These are phyloP conservation scores for Petaurus breviceps DNA, from an alignment of 2,113 vertebrate species.

Conservation along the genomic window DNA sequence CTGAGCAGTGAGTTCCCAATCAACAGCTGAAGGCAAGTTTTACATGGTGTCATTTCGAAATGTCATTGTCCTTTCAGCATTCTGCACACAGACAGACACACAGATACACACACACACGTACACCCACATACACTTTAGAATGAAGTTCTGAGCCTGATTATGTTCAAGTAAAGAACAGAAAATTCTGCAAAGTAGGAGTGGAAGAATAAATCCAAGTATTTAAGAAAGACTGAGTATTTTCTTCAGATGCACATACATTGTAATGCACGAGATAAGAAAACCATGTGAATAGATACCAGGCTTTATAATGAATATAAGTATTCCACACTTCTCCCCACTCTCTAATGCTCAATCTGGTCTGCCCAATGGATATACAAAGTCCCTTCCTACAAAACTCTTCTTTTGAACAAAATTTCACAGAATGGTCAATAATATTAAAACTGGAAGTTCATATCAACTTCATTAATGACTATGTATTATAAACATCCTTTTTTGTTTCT, in stretches of 20 bases:
- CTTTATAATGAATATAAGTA: background rate
- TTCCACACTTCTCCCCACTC: background rate
- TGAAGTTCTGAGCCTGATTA: background rate
- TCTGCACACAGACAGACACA: background rate
- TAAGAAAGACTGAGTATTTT: background rate
- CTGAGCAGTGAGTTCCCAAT: constrained; percentile 23
- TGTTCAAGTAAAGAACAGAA: background rate
- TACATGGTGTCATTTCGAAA: constrained; percentile 72
- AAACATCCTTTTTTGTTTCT: background rate
- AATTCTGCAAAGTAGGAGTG: background rate
- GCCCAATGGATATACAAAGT: background rate
- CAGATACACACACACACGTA: background rate
- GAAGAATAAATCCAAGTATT: background rate
- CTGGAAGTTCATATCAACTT: background rate
- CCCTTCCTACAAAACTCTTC: background rate
- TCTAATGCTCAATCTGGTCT: background rate
- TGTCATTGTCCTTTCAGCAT: constrained; percentile 42
- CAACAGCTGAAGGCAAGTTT: constrained; percentile 53
- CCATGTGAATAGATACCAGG: background rate
- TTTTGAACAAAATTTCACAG: background rate
- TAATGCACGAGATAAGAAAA: background rate
- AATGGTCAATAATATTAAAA: background rate
- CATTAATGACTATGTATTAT: background rate
- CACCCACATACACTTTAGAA: background rate
- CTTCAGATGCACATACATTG: background rate